Conservation (phyloP, 2,888 invertebrate species). For the Parasteatoda lunata region DNA sequence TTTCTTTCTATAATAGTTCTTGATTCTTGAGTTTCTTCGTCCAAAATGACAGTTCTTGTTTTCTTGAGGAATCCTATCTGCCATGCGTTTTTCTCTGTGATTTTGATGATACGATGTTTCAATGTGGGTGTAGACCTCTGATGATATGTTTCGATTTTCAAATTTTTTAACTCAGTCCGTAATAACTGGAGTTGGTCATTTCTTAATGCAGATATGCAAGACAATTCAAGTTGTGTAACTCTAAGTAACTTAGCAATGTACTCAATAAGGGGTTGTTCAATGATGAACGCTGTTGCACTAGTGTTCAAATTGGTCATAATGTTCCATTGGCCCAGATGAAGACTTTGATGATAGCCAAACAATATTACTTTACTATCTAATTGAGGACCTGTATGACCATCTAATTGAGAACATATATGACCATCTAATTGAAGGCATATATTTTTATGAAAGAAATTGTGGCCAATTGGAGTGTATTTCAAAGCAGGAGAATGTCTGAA, state of each 20-base stretch:
- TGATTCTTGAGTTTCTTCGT: not conserved
- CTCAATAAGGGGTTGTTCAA: conserved; percentile 18
- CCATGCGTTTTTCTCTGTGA: conserved; percentile 21
- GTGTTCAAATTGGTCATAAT: conserved; percentile 60
- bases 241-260: conserved; percentile 16
- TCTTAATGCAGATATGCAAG: not conserved
- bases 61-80: not conserved
- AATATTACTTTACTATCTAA: conserved; percentile 38
- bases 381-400: not conserved
- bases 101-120: conserved; percentile 18
- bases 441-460: conserved; percentile 37
- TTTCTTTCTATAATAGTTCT: too few relatives aligned
- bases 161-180: conserved; percentile 74
- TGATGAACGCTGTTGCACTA: conserved; percentile 42
- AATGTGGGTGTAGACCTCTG: not conserved
- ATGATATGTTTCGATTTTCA: conserved; percentile 67
- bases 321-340: conserved; percentile 48
- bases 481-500: conserved; percentile 38
- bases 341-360: conserved; percentile 63
- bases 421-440: not conserved
- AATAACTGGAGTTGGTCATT: not conserved
- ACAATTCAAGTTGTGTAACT: not conserved
- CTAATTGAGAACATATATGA: not conserved
- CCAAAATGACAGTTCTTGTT: not conserved
- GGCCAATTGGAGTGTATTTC: conserved; percentile 36